Evolutionary conservation across 2,888 invertebrate genomes (phyloP), one percentile per base, ranked within the genome.

Genomic region (Cynaeus angustus): DNA sequence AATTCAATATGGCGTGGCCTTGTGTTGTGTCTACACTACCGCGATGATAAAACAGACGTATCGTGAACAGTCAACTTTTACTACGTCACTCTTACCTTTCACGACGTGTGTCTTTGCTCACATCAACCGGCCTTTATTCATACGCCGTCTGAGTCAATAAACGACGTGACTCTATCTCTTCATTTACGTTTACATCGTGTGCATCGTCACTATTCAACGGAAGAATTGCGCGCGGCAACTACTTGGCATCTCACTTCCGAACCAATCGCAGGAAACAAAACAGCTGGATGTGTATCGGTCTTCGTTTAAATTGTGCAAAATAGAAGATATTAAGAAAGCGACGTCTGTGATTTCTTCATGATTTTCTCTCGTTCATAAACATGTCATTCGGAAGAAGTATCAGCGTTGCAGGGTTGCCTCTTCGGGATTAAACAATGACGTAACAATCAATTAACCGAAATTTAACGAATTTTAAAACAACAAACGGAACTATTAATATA

Each of bases 1-100:
- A 87, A 88, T 86, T 85, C 86, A 86, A 86, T 87, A 88, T 88
- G 88, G 88, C 87, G 86, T 84, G 87, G 85, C 86, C 87, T 87
- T 86, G 86, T 86, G 83, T 84, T 84, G 80, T 82, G 81, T 81
- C 82, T 82, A 76, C 75, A 76, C 66, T 74, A 71, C 70, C 75
- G 77, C 74, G 73, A 74, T 76, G 65, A 70, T 59, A 55, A 59
- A 53, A 72, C 55, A 46, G 74, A 77, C 77, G 66, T 68, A 58
- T 41, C 45, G 30, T 45, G 55, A 58, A 70, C 71, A 58, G 26
- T 62, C 62, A 56, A 48, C 72, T 66, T 66, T 55, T 56, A n/a
- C 56, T 16, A 37, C 45, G 14, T 62, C 66, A 66, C 62, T 70
- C 59, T 12, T 45, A 52, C 61, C 67, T 67, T 72, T 41, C 68